Evolutionary conservation across 2,797 vertebrate species (phyloP).

Genomic region (Anas acuta): DNA sequence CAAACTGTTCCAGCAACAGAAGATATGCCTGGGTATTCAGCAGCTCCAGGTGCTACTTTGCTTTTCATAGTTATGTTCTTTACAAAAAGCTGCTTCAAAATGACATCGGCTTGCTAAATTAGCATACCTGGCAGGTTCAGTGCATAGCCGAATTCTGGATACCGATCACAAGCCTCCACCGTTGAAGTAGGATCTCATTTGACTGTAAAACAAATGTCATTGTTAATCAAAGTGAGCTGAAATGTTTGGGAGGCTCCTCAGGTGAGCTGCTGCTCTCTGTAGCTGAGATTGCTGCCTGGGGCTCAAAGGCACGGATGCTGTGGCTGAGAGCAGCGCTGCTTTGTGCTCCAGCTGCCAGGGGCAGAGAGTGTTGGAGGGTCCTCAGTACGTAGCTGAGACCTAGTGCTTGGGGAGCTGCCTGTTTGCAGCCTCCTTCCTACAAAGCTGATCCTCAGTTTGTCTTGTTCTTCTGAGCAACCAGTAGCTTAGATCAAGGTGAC

Average conservation of each 20-base stretch:
- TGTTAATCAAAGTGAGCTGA: background rate
- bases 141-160: background rate
- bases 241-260: background rate
- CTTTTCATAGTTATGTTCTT: background rate
- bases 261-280: background rate
- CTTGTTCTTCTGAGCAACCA: background rate
- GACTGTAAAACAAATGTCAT: background rate
- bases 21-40: background rate
- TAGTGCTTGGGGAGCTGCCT: background rate
- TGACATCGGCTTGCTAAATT: background rate
- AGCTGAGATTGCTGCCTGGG: background rate
- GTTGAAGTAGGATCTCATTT: background rate
- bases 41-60: background rate
- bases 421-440: background rate
- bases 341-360: background rate
- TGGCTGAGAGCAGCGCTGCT: background rate
- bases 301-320: background rate
- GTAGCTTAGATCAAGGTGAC: background rate
- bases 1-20: background rate
- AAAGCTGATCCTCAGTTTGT: background rate
- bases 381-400: accelerated
- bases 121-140: background rate
- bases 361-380: background rate
- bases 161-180: background rate
- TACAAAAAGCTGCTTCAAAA: background rate